Evolutionary conservation across 2,888 invertebrate species (phyloP).

Genomic region (Pocota personata): DNA sequence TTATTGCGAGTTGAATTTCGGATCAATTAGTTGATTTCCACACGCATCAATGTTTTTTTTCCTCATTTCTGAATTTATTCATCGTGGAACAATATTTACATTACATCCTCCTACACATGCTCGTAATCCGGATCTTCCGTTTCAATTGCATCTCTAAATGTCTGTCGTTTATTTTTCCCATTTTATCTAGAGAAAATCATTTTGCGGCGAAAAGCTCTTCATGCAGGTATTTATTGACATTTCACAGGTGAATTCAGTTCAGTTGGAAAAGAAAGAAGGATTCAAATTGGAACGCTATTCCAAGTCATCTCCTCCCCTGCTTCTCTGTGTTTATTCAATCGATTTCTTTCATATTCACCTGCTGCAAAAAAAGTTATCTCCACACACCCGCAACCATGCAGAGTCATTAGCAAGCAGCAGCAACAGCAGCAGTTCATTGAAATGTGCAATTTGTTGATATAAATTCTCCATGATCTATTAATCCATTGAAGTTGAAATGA

Average conservation of each 20-base stretch:
- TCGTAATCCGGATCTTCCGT: not conserved
- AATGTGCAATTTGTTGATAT: constrained; percentile 61
- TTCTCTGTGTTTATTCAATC: not conserved
- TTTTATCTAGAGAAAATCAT: not conserved
- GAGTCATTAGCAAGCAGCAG: constrained; percentile 16
- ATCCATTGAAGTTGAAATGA: constrained; percentile 57
- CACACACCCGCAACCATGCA: not conserved
- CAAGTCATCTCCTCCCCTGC: not conserved
- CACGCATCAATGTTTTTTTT: not conserved
- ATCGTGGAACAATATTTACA: not conserved
- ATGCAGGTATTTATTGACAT: constrained; percentile 57
- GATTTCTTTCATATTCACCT: constrained; percentile 14
- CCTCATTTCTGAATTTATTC: not conserved
- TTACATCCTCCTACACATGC: not conserved
- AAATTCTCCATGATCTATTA: constrained; percentile 64
- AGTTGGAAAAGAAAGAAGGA: constrained; percentile 5
- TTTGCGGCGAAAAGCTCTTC: not conserved
- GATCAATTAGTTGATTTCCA: constrained; percentile 3
- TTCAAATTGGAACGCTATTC: constrained; percentile 4
- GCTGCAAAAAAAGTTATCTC: not conserved
- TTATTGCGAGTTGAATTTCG: not conserved
- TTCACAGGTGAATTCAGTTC: constrained; percentile 56
- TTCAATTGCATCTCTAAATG: not conserved
- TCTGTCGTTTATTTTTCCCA: not conserved
- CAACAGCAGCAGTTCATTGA: constrained; percentile 36